A percentile compares a stretch with the other conserved stretches of the same genome.
Evolutionary conservation across 1,140 invertebrate genomes (phyloP).

Genomic region (Heliconius melpomene): DNA sequence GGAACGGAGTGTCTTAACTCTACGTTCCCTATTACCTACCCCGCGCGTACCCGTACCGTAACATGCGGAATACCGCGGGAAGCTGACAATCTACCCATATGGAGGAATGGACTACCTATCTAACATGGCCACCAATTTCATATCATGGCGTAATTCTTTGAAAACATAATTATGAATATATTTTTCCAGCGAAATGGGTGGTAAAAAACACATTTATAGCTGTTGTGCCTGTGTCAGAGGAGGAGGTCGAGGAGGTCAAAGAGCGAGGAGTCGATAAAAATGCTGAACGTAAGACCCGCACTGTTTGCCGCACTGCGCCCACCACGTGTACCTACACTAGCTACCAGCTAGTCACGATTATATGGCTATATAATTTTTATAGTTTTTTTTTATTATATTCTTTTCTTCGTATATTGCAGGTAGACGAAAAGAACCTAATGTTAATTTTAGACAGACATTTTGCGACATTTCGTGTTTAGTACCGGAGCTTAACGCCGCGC

Average conservation of each 20-base stretch:
- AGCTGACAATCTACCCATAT: no score
- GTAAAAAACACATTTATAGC: not conserved
- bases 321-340: not conserved
- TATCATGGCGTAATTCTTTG: no score
- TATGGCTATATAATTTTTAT: not conserved
- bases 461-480: not conserved
- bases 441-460: not conserved
- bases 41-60: no score
- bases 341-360: not conserved
- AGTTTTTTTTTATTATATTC: no score
- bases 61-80: not conserved
- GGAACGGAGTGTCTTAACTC: not conserved
- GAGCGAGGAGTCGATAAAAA: conserved; percentile 12
- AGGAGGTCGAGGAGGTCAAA: not conserved
- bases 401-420: no score
- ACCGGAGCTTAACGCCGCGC: no score
- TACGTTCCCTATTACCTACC: not conserved
- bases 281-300: not conserved
- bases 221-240: not conserved
- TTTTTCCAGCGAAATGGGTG: not conserved
- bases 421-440: no score
- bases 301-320: conserved; percentile 1
- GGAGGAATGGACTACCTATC: no score
- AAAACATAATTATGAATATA: not conserved
- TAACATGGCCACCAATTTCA: no score